Conservation (phyloP, 2,797 vertebrate genomes). For the Netta rufina region DNA sequence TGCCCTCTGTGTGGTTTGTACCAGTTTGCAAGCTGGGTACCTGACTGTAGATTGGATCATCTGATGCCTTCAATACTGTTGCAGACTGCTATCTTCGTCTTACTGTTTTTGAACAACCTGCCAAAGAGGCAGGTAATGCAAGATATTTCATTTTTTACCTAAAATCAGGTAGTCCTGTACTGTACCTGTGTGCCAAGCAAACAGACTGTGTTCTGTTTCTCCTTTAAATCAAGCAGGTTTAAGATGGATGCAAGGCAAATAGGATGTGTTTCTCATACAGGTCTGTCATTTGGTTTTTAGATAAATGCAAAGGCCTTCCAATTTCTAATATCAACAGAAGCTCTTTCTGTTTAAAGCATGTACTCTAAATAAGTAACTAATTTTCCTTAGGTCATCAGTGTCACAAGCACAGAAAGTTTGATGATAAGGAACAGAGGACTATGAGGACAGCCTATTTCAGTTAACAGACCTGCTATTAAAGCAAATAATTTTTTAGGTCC, state of each 20-base stretch:
- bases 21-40: neutral
- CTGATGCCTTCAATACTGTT: neutral
- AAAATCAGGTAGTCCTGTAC: neutral
- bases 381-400: neutral
- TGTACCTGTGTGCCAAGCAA: neutral
- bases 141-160: neutral
- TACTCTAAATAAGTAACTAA: neutral
- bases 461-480: neutral
- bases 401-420: neutral
- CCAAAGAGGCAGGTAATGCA: neutral
- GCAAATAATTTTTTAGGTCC: neutral
- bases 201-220: neutral
- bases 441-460: neutral
- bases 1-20: neutral
- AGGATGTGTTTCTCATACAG: neutral
- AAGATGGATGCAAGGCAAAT: neutral
- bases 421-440: neutral
- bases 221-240: neutral
- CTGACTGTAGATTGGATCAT: fast-evolving
- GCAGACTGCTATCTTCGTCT: neutral
- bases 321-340: neutral
- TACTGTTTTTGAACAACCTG: neutral
- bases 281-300: neutral
- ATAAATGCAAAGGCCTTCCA: neutral
- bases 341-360: neutral